Conservation (phyloP, 2,113 vertebrate genomes). For the Charina bottae region DNA sequence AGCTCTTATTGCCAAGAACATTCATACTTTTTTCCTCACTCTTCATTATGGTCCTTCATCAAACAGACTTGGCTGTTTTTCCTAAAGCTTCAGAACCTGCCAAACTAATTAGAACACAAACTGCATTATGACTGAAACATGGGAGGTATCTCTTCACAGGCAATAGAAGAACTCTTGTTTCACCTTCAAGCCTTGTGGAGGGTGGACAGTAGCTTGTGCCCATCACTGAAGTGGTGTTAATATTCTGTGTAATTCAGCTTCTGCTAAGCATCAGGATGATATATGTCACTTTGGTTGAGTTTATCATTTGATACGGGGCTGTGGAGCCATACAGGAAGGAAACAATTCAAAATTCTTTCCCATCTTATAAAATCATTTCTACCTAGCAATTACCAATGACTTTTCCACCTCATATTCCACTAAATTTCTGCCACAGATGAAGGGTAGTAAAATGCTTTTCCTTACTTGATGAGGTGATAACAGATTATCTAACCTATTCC, state of each 20-base stretch:
- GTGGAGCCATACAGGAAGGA: not conserved
- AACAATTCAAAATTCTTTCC: not conserved
- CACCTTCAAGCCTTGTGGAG: not conserved
- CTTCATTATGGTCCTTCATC: not conserved
- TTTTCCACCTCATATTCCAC: not conserved
- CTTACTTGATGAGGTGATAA: not conserved
- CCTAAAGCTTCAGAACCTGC: constrained; percentile 5
- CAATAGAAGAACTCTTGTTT: not conserved
- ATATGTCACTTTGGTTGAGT: not conserved
- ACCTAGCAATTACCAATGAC: not conserved
- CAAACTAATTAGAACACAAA: not conserved
- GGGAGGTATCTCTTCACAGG: not conserved
- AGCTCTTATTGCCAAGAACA: not conserved
- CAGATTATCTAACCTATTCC: not conserved
- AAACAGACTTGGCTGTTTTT: not conserved
- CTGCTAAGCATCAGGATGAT: not conserved
- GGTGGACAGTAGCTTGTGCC: not conserved
- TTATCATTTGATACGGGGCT: not conserved
- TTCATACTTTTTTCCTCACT: not conserved
- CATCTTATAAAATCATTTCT: not conserved
- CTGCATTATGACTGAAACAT: not conserved
- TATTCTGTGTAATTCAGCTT: not conserved
- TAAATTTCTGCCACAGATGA: not conserved
- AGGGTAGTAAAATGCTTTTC: not conserved
- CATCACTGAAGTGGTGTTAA: not conserved